These are phyloP conservation scores for Semaprochilodus insignis DNA, from an alignment of 2,797 vertebrate genomes.

Conservation along the genomic window DNA sequence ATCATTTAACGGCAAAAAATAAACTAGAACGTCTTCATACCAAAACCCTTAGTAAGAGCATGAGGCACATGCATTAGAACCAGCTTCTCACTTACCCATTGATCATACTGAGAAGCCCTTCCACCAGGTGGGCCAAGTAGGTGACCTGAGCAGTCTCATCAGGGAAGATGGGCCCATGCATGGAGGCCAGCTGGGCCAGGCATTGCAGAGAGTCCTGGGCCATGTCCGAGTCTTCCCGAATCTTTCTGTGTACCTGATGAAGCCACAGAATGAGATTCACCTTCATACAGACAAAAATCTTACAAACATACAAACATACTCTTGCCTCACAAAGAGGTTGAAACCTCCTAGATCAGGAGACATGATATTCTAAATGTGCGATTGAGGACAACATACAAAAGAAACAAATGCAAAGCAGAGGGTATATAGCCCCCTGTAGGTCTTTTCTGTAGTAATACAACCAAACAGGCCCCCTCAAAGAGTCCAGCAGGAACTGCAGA, in stretches of 20 bases:
- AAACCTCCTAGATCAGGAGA: slow-evolving; percentile 4
- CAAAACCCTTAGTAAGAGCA: background rate
- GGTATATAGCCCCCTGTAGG: slow-evolving; percentile 32
- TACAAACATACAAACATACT: no score
- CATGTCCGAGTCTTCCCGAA: slow-evolving; percentile 99
- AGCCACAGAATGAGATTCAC: slow-evolving; percentile 42
- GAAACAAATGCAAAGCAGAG: slow-evolving; percentile 8
- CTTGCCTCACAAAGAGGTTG: background rate
- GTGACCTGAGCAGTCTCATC: slow-evolving; percentile 96
- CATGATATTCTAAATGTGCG: slow-evolving; percentile 37
- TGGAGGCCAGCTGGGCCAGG: slow-evolving; percentile 95
- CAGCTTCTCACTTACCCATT: slow-evolving; percentile 87
- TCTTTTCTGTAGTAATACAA: slow-evolving; percentile 30
- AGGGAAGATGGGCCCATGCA: slow-evolving; percentile 95
- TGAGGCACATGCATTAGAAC: background rate
- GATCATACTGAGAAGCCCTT: slow-evolving; percentile 96
- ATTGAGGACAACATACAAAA: slow-evolving; percentile 11
- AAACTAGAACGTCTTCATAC: background rate
- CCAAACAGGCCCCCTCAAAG: slow-evolving; percentile 50
- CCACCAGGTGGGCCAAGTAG: slow-evolving; percentile 97
- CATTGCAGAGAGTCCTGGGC: slow-evolving; percentile 98
- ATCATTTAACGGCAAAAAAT: background rate
- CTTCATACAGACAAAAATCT: background rate
- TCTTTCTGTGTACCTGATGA: slow-evolving; percentile 96
- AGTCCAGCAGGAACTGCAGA: slow-evolving; percentile 56